Conservation (phyloP, 2,797 vertebrate species). For the Petrocephalus schoutedeni region DNA sequence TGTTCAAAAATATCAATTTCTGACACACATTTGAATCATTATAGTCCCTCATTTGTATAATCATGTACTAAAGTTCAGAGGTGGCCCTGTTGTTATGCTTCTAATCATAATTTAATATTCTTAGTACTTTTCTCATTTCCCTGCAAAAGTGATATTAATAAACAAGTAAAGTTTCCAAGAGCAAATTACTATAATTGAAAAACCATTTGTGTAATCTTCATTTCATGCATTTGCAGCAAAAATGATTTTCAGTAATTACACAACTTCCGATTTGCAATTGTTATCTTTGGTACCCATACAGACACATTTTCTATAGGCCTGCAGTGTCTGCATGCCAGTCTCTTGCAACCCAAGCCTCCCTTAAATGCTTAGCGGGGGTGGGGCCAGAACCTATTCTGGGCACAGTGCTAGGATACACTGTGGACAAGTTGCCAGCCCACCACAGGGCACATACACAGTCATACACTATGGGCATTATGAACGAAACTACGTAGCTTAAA, state of each 20-base stretch:
- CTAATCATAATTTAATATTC: background rate
- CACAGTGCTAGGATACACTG: background rate
- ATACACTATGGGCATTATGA: background rate
- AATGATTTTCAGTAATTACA: constrained; percentile 16
- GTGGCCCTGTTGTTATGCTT: background rate
- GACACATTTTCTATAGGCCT: background rate
- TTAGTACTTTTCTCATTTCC: background rate
- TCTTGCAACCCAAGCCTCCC: background rate
- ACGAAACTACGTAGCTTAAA: background rate
- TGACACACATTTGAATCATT: background rate
- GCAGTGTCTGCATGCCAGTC: too few relatives aligned
- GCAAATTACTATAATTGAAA: constrained; percentile 7
- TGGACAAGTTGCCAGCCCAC: background rate
- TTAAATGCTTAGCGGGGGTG: background rate
- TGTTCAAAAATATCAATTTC: background rate
- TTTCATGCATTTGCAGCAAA: background rate
- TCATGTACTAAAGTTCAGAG: background rate
- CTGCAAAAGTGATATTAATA: background rate
- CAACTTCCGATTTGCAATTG: background rate
- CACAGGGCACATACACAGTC: background rate
- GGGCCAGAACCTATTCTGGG: background rate
- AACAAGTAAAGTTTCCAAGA: constrained; percentile 9
- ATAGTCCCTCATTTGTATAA: background rate
- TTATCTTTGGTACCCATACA: background rate
- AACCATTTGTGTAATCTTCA: constrained; percentile 16